Conservation (phyloP, 35 echinoderm and acorn worm species). For the Apostichopus parvimensis region DNA sequence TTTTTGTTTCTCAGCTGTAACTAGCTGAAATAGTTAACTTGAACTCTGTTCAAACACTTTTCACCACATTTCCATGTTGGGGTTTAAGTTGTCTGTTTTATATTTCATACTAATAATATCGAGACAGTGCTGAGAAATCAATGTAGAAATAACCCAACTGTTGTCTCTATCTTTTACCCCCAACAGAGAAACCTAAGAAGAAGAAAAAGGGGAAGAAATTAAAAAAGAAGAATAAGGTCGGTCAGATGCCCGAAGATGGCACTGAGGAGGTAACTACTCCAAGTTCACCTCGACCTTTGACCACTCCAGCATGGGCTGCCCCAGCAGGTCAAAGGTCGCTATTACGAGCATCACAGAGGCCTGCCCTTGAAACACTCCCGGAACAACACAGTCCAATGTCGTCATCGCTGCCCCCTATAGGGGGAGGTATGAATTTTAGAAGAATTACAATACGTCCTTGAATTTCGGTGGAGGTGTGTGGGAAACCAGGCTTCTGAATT, state of each 20-base stretch:
- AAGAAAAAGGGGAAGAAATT: conserved; percentile 95
- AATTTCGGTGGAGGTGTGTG: too few relatives aligned
- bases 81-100: too few relatives aligned
- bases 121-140: too few relatives aligned
- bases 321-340: conserved; percentile 63
- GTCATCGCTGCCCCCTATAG: conserved; percentile 35
- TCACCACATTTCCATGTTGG: too few relatives aligned
- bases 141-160: neutral
- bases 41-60: too few relatives aligned
- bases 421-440: conserved; percentile 12
- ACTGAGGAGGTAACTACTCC: conserved; percentile 55
- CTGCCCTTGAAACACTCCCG: conserved; percentile 73
- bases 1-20: too few relatives aligned
- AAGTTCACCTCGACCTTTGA: conserved; percentile 34
- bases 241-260: conserved; percentile 72
- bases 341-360: conserved; percentile 67
- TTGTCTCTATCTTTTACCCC: neutral
- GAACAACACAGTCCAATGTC: conserved; percentile 68
- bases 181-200: conserved; percentile 65
- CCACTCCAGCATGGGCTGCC: conserved; percentile 79
- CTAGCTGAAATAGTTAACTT: too few relatives aligned
- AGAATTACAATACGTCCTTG: neutral
- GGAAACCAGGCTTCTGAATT: too few relatives aligned
- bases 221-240: conserved; percentile 94
- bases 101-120: too few relatives aligned